Evolutionary conservation across 1,140 invertebrate species (phyloP).

Genomic region (Theocolax elegans): DNA sequence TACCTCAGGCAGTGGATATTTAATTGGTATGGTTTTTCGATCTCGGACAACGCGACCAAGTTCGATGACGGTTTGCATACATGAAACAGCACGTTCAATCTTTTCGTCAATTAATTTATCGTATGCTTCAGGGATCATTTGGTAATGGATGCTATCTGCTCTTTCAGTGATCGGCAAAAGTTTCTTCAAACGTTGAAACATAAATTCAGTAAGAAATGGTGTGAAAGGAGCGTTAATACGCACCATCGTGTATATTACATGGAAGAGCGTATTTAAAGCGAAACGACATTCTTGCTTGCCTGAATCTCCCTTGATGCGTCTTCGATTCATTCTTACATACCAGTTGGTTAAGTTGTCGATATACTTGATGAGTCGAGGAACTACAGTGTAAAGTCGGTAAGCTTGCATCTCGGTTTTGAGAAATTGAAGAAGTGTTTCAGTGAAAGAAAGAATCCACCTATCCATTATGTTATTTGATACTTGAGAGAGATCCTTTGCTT

Average conservation of each 20-base stretch:
- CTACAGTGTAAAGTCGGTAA: slow-evolving; percentile 95
- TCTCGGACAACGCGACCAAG: slow-evolving; percentile 92
- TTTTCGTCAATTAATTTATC: slow-evolving; percentile 81
- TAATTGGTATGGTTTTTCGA: slow-evolving; percentile 91
- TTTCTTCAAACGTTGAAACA: slow-evolving; percentile 89
- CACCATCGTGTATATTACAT: slow-evolving; percentile 89
- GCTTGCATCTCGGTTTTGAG: slow-evolving; percentile 93
- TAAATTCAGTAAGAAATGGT: slow-evolving; percentile 95
- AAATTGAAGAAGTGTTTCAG: slow-evolving; percentile 91
- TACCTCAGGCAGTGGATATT: slow-evolving; percentile 96
- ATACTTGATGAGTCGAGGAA: slow-evolving; percentile 93
- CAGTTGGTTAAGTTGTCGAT: slow-evolving; percentile 98
- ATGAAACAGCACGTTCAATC: slow-evolving; percentile 89
- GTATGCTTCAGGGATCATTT: slow-evolving; percentile 84
- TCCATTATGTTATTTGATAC: slow-evolving; percentile 91
- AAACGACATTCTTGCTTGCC: slow-evolving; percentile 80
- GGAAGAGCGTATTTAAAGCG: slow-evolving; percentile 89
- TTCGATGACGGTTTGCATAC: slow-evolving; percentile 97
- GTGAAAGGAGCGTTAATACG: slow-evolving; percentile 97
- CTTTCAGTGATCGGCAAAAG: slow-evolving; percentile 63
- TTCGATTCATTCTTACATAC: slow-evolving; percentile 97
- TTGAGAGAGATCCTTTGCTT: slow-evolving; percentile 57
- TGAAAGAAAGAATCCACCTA: slow-evolving; percentile 96
- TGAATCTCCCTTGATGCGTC: slow-evolving; percentile 89
- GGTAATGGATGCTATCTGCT: slow-evolving; percentile 85